Evolutionary conservation across 2,113 vertebrate genomes (phyloP).

Genomic region (Pseudonaja textilis): DNA sequence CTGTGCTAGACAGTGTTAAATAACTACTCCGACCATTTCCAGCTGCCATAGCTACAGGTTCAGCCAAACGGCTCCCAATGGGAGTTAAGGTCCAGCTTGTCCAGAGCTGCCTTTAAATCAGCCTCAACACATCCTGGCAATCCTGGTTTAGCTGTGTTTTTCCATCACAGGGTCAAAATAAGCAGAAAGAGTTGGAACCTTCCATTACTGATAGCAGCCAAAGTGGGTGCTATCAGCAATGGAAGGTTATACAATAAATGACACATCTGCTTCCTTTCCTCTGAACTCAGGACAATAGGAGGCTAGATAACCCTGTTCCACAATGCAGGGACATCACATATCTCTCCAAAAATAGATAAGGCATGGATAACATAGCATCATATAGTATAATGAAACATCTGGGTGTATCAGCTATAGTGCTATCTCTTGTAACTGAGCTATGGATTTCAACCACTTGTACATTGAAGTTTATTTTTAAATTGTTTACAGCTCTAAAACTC

Average conservation of each 20-base stretch:
- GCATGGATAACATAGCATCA: neutral
- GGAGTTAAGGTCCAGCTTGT: neutral
- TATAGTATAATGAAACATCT: neutral
- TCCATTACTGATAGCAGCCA: neutral
- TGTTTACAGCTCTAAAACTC: too few relatives aligned
- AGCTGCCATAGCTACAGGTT: neutral
- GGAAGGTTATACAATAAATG: neutral
- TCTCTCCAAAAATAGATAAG: neutral
- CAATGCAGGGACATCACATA: neutral
- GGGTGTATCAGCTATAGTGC: too few relatives aligned
- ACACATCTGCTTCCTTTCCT: neutral
- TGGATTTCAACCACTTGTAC: too few relatives aligned
- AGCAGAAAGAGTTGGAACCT: neutral
- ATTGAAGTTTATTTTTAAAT: too few relatives aligned
- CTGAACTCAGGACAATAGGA: neutral
- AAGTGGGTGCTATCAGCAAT: neutral
- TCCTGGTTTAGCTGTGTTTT: neutral
- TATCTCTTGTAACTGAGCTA: too few relatives aligned
- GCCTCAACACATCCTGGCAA: neutral
- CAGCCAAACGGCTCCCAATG: neutral
- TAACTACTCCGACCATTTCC: neutral
- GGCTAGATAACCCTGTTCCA: neutral
- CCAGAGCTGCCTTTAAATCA: neutral
- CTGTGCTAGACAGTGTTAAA: neutral
- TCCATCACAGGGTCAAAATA: neutral